Evolutionary conservation across 37 sponge, comb jelly and placozoan species (phyloP), one percentile per base, ranked within the genome.

Genomic region (Theonella swinhoei): DNA sequence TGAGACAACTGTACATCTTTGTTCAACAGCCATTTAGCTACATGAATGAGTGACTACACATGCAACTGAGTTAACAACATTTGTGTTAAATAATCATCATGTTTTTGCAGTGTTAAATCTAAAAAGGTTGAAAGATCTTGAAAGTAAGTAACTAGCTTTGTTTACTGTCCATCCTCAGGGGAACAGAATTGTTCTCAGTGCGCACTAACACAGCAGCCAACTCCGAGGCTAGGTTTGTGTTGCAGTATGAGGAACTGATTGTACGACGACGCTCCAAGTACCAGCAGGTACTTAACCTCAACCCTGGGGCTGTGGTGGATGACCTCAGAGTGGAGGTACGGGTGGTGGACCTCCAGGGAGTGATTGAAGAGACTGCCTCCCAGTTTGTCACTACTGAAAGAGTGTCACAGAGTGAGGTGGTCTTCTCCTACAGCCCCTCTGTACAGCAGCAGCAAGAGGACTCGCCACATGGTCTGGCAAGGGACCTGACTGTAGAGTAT

Each of bases 181-280:
- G 85, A 7, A 84, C 73, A 4, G 78, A 84, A 39, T 7, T 79
- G 41, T 89, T 89, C 35, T 47, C 38, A 11, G 77, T 89, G 25
- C 65, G 68, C 31, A 77, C 84, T 47, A 89, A 89, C 67, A 72
- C 85, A 32, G 90, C 84, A 28, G 80, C 90, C 11, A 26, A 32
- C 30, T 74, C 84, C n/a, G 41, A 54, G 25, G 64, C 90, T 0
- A 74, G 80, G 0, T 89, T 89, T 42, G 63, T 60, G 8, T 69
- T 89, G 9, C 8, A 75, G 11, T 89, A 89, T 37, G 84, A 89
- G 29, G 84, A 89, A 33, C 80, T 89, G 1, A 68, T 89, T 4
- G 34, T 78, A 3, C 72, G 90, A 4, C 28, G 72, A 7, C 85
- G 35, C 30, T 80, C 80, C 26, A 75, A 69, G 54, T 89, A 83